phyloP scores from a whole-genome alignment of 2,888 invertebrate genomes.

The Scaptomyza reducta region DNA sequence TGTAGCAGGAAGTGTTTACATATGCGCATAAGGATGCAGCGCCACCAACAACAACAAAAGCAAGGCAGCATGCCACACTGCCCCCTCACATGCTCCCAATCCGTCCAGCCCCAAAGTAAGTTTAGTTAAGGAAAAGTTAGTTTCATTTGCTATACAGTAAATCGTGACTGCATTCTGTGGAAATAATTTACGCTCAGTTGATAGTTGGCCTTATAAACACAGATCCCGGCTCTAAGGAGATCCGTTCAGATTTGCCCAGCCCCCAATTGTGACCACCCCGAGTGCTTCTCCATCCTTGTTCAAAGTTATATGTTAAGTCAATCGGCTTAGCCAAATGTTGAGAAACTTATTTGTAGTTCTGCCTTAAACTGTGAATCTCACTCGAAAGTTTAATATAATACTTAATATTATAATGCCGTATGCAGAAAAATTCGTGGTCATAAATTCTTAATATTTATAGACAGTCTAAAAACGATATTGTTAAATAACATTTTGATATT shows the following conservation, averaged over 20 bases:
- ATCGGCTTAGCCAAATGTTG: slow-evolving; percentile 10
- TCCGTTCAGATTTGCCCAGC: slow-evolving; percentile 1
- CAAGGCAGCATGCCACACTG: not conserved
- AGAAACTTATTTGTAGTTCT: not conserved
- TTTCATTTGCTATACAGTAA: slow-evolving; percentile 57
- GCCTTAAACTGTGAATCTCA: not conserved
- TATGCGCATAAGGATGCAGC: slow-evolving; percentile 77
- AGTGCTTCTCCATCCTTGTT: slow-evolving; percentile 3
- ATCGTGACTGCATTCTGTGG: slow-evolving; percentile 63
- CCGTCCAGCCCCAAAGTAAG: slow-evolving; percentile 9
- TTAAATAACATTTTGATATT: not conserved
- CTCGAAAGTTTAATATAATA: not conserved
- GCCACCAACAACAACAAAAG: slow-evolving; percentile 9
- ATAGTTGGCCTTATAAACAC: slow-evolving; percentile 31
- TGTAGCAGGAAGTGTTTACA: slow-evolving; percentile 73
- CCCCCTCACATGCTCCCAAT: not conserved
- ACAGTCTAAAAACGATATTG: not conserved
- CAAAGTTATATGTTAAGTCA: slow-evolving; percentile 27
- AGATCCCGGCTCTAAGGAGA: slow-evolving; percentile 9
- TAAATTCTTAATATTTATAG: no score
- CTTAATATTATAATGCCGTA: not conserved
- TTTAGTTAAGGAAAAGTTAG: slow-evolving; percentile 53
- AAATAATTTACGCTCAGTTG: slow-evolving; percentile 66
- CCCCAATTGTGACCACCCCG: not conserved
- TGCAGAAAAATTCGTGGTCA: not conserved